phyloP scores from a whole-genome alignment of 2,797 vertebrate genomes.

The Pteropus rufus region DNA sequence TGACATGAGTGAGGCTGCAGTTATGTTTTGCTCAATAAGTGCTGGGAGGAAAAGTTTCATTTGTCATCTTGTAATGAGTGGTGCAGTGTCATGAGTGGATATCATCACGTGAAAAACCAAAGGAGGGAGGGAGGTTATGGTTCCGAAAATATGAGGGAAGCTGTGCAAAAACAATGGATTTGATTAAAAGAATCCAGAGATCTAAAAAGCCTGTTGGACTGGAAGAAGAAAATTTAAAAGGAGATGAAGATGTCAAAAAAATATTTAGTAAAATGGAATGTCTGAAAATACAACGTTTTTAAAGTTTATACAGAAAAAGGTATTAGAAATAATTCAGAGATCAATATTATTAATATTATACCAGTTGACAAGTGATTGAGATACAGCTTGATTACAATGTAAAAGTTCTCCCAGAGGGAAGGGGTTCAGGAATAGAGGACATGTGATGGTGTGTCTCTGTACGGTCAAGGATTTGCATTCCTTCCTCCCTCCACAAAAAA shows the following conservation, averaged over 20 bases:
- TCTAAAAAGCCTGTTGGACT: background rate
- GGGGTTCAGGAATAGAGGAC: accelerated
- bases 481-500: background rate
- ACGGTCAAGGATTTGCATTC: background rate
- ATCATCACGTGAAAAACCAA: background rate
- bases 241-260: background rate
- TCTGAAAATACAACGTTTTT: background rate
- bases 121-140: background rate
- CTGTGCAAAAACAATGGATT: background rate
- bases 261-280: background rate
- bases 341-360: background rate
- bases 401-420: background rate
- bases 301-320: background rate
- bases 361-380: background rate
- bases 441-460: background rate
- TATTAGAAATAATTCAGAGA: background rate
- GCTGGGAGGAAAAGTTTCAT: background rate
- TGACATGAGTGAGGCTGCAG: background rate
- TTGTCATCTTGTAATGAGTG: background rate
- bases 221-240: background rate
- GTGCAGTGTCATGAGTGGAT: background rate
- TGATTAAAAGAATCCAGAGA: background rate
- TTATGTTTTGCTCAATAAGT: background rate
- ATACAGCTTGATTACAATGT: background rate
- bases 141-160: background rate